Conservation (phyloP, 2,888 invertebrate species). For the Euplagia quadripunctaria region DNA sequence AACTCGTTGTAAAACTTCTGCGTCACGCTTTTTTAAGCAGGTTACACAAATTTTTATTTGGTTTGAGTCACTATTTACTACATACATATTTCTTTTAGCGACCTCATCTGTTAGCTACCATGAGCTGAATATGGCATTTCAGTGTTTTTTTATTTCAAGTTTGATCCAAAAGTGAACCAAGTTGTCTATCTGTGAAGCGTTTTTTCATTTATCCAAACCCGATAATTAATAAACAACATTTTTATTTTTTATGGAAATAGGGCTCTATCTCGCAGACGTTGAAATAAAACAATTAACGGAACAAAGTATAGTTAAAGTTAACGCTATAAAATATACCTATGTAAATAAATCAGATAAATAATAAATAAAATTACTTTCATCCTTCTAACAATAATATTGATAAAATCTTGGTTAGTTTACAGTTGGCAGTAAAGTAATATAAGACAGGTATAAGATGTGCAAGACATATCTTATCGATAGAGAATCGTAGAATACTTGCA, state of each 20-base stretch:
- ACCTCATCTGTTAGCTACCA: neutral
- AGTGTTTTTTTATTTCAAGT: neutral
- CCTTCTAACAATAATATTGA: neutral
- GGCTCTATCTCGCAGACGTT: neutral
- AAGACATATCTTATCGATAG: too few relatives aligned
- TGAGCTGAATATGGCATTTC: constrained; percentile 18
- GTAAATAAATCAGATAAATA: neutral
- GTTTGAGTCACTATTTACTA: constrained; percentile 20
- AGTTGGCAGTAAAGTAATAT: neutral
- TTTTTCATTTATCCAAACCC: neutral
- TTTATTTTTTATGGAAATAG: neutral
- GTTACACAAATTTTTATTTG: neutral
- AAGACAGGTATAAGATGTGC: too few relatives aligned
- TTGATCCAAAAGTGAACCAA: neutral
- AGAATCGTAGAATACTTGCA: too few relatives aligned
- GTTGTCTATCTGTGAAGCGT: neutral
- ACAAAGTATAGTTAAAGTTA: neutral
- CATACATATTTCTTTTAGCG: neutral
- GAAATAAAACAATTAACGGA: neutral
- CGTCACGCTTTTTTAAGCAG: constrained; percentile 35
- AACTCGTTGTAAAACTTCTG: constrained; percentile 21
- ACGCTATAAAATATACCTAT: neutral
- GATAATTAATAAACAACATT: neutral
- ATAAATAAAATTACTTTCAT: too few relatives aligned
- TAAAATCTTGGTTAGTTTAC: neutral